Conservation (phyloP, 2,113 vertebrate species). For the Spermophilus dauricus region DNA sequence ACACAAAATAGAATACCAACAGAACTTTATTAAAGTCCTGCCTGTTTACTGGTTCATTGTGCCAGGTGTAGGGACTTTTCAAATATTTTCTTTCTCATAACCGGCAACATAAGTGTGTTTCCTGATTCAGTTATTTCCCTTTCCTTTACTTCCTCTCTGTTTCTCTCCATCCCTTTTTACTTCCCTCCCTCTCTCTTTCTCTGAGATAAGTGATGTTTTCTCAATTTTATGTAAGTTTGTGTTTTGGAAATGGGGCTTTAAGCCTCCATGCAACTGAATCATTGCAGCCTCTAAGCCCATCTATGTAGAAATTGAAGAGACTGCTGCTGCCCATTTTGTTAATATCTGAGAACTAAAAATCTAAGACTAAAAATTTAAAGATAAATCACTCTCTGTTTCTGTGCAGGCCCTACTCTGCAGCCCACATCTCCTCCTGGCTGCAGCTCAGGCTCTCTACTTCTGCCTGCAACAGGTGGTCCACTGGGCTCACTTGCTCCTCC, state of each 20-base stretch:
- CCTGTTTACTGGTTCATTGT: background rate
- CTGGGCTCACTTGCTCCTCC: background rate
- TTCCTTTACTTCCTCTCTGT: too few relatives aligned
- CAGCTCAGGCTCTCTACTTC: background rate
- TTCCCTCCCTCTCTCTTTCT: too few relatives aligned
- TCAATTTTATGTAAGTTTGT: background rate
- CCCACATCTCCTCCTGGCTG: background rate
- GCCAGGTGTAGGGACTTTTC: background rate
- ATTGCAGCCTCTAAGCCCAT: background rate
- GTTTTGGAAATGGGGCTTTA: background rate
- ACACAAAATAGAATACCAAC: too few relatives aligned
- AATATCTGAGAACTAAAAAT: background rate
- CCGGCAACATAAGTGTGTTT: background rate
- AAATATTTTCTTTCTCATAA: background rate
- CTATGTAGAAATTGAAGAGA: background rate
- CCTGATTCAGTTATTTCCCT: too few relatives aligned
- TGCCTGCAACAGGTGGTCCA: background rate
- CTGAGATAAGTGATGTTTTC: background rate
- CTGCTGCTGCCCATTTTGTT: too few relatives aligned
- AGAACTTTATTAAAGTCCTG: background rate
- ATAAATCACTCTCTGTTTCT: background rate
- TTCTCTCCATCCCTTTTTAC: too few relatives aligned
- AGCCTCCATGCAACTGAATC: rapidly evolving
- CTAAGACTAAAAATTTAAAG: background rate
- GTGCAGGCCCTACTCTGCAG: background rate